Conservation (phyloP, 2,113 vertebrate genomes). For the Gambusia holbrooki region DNA sequence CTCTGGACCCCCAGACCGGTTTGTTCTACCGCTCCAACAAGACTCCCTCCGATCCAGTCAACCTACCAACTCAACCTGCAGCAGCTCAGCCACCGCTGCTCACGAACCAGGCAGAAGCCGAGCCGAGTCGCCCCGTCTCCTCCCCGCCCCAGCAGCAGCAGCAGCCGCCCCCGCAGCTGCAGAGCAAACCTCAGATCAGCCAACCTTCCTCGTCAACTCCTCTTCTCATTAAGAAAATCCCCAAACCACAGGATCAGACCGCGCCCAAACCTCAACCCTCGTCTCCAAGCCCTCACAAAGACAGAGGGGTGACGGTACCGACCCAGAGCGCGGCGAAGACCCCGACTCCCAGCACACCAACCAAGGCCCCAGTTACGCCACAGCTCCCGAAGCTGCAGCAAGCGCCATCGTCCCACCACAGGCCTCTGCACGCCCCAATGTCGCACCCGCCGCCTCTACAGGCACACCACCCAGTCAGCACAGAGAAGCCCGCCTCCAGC, state of each 20-base stretch:
- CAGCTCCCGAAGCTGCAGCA: slow-evolving; percentile 96
- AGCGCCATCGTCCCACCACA: slow-evolving; percentile 93
- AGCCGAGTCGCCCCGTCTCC: slow-evolving; percentile 69
- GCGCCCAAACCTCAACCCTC: slow-evolving; percentile 62
- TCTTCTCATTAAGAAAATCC: slow-evolving; percentile 84
- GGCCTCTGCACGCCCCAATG: slow-evolving; percentile 90
- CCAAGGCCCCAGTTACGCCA: slow-evolving; percentile 79
- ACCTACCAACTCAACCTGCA: slow-evolving; percentile 71
- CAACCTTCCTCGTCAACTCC: slow-evolving; percentile 85
- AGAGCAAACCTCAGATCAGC: slow-evolving; percentile 76
- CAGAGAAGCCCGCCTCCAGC: slow-evolving; percentile 86
- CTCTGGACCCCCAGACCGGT: slow-evolving; percentile 96
- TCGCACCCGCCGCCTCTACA: slow-evolving; percentile 88
- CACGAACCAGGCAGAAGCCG: slow-evolving; percentile 27
- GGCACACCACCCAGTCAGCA: slow-evolving; percentile 87
- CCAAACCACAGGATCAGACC: slow-evolving; percentile 80
- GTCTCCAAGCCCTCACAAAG: slow-evolving; percentile 74
- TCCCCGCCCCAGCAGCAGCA: slow-evolving; percentile 31
- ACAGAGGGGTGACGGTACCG: slow-evolving; percentile 79
- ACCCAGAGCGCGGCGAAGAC: slow-evolving; percentile 50
- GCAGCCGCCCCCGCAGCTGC: slow-evolving; percentile 68
- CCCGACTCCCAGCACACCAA: neutral
- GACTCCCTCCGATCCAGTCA: slow-evolving; percentile 64
- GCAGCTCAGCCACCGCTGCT: neutral
- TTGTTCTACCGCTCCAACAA: slow-evolving; percentile 93